Conservation (phyloP, 92 coral and sea anemone species). For the Diadumene lineata region DNA sequence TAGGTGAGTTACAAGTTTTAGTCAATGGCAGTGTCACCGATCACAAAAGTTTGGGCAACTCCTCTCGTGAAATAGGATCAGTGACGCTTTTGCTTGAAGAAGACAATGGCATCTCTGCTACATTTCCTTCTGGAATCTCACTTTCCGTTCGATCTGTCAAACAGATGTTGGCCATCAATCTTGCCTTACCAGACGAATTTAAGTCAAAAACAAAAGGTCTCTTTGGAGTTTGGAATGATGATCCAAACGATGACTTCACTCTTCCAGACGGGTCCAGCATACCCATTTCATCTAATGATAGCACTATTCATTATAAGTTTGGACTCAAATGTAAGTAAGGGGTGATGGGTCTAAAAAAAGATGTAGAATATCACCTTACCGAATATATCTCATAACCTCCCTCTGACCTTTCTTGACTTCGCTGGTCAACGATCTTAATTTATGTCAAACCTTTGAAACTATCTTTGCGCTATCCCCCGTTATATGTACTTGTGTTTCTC, state of each 20-base stretch:
- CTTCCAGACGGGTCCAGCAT: constrained; percentile 41
- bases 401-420: too few relatives aligned
- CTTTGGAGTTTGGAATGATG: constrained; percentile 53
- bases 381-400: too few relatives aligned
- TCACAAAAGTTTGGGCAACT: constrained; percentile 17
- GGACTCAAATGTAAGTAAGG: constrained; percentile 44
- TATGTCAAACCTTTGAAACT: too few relatives aligned
- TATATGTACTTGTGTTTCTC: too few relatives aligned
- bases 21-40: constrained; percentile 26
- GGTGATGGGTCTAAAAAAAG: too few relatives aligned
- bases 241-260: constrained; percentile 40
- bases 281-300: constrained; percentile 6
- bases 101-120: constrained; percentile 33
- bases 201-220: constrained; percentile 44
- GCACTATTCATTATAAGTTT: constrained; percentile 37
- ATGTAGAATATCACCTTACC: too few relatives aligned
- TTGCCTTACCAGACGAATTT: constrained; percentile 1
- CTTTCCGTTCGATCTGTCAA: neutral
- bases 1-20: constrained; percentile 42
- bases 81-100: constrained; percentile 34
- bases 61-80: constrained; percentile 14
- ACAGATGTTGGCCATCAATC: neutral
- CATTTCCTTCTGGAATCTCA: constrained; percentile 53
- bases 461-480: too few relatives aligned
- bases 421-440: too few relatives aligned